phyloP scores from a whole-genome alignment of 2,113 vertebrate species.

The Amazona vittata region DNA sequence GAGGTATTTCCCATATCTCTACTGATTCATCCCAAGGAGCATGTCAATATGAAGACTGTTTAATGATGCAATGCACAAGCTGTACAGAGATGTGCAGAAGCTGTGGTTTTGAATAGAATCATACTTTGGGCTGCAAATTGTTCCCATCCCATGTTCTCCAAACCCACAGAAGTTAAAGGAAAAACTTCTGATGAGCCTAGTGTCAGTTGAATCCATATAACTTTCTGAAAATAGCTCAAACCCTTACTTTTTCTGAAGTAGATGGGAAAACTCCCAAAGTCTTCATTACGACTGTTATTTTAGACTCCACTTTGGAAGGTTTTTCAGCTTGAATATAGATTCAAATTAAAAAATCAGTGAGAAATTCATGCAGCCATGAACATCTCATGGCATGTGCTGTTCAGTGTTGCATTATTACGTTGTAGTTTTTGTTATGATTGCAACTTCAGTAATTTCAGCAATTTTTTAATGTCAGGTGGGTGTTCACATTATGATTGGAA shows the following conservation, averaged over 20 bases:
- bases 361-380: neutral
- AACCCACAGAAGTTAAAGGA: neutral
- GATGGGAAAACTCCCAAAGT: neutral
- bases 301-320: neutral
- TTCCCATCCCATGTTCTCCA: neutral
- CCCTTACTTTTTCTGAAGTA: neutral
- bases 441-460: neutral
- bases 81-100: neutral
- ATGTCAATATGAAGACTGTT: neutral
- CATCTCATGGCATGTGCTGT: neutral
- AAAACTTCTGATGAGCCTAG: neutral
- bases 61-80: neutral
- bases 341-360: neutral
- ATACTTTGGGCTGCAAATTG: neutral
- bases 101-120: neutral
- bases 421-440: neutral
- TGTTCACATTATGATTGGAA: neutral
- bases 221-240: neutral
- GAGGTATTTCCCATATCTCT: neutral
- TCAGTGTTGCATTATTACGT: neutral
- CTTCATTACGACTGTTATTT: neutral
- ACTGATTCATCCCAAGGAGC: neutral
- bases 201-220: rapidly evolving
- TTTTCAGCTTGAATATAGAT: neutral
- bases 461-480: neutral